Evolutionary conservation across 2,888 invertebrate genomes (phyloP).

Genomic region (Pollenia griseotomentosa): DNA sequence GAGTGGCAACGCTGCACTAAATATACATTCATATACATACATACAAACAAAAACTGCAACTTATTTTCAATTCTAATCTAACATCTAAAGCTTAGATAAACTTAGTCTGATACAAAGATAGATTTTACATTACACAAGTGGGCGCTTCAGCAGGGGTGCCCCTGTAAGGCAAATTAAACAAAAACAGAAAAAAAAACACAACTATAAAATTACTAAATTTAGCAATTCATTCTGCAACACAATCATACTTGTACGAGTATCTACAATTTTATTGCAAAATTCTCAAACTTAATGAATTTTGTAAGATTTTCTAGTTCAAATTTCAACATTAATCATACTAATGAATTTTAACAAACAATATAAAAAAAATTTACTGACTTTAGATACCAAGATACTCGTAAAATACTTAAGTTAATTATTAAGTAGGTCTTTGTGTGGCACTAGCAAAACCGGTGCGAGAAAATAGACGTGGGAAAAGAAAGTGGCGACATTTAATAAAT

Average conservation of each 20-base stretch:
- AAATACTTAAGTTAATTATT: background rate
- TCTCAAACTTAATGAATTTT: conserved; percentile 15
- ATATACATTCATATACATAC: background rate
- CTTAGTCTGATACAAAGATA: conserved; percentile 12
- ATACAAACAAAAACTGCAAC: conserved; percentile 20
- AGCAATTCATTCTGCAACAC: conserved; percentile 27
- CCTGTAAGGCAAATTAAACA: conserved; percentile 5
- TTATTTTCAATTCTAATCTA: conserved; percentile 37
- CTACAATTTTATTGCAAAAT: conserved; percentile 29
- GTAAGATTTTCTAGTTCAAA: conserved; percentile 42
- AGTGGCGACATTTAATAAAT: conserved; percentile 48
- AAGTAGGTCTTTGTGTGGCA: background rate
- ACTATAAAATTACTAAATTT: background rate
- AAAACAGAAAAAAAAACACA: background rate
- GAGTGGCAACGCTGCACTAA: too few relatives aligned
- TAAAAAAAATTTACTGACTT: conserved; percentile 11
- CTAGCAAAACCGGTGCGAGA: background rate
- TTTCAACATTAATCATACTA: conserved; percentile 29
- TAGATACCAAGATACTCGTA: background rate
- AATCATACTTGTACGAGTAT: background rate
- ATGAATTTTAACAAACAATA: background rate
- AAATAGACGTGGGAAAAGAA: conserved; percentile 51
- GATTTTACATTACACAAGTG: conserved; percentile 17
- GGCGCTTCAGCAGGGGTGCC: conserved; percentile 40
- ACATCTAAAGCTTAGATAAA: conserved; percentile 21